Percentiles rank a stretch among this genome's conserved stretches.
Evolutionary conservation across 2,113 vertebrate species (phyloP).

Genomic region (Drymodes brunneopygia): DNA sequence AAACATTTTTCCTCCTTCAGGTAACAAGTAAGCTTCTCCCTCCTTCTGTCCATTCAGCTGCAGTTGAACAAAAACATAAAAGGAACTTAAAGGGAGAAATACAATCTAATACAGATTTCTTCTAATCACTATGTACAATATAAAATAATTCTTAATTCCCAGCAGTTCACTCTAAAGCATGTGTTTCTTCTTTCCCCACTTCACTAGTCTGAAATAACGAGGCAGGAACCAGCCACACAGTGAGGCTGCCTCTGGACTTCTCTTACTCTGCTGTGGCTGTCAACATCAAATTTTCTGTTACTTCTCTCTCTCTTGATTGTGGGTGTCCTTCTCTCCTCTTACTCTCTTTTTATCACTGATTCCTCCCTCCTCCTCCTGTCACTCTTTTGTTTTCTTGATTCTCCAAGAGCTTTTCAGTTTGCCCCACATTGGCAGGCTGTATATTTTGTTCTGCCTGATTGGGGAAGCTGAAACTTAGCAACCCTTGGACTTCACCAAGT

Average conservation of each 20-base stretch:
- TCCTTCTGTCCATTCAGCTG: background rate
- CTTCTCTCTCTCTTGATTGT: background rate
- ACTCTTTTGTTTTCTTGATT: background rate
- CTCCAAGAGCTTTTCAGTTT: background rate
- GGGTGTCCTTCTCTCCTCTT: background rate
- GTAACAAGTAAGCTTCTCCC: background rate
- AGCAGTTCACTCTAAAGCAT: background rate
- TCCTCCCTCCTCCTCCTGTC: background rate
- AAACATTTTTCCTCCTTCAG: background rate
- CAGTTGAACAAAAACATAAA: background rate
- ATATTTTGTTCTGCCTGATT: background rate
- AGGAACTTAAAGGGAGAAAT: background rate
- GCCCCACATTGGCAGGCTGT: background rate
- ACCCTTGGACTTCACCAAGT: background rate
- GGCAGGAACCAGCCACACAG: background rate
- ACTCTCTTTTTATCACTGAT: background rate
- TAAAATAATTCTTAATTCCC: background rate
- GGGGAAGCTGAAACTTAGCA: background rate
- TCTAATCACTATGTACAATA: background rate
- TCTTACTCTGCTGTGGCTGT: background rate
- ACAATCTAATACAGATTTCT: background rate
- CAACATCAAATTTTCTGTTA: background rate
- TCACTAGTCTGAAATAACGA: background rate
- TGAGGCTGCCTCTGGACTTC: background rate
- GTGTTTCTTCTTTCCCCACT: background rate